Conservation (phyloP, 2,888 invertebrate genomes). For the Leptogaster cylindrica region DNA sequence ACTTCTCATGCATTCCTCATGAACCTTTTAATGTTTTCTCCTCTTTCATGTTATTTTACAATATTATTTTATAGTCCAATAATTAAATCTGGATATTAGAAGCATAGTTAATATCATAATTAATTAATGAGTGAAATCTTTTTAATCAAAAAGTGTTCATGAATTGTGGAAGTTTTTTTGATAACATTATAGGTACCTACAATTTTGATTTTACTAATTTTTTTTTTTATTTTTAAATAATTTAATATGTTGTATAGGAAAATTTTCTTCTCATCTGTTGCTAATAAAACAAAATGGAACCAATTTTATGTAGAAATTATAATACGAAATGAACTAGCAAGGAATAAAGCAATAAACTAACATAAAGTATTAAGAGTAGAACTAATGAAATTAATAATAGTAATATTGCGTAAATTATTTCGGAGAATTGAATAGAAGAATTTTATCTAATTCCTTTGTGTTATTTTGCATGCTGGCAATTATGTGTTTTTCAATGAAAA, state of each 20-base stretch:
- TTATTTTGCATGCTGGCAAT: slow-evolving; percentile 52
- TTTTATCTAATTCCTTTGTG: slow-evolving; percentile 33
- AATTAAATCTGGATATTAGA: too few relatives aligned
- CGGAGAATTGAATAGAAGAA: neutral
- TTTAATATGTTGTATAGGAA: neutral
- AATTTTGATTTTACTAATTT: neutral
- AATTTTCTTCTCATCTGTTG: neutral
- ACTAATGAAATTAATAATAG: slow-evolving; percentile 1
- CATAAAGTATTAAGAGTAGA: slow-evolving; percentile 4
- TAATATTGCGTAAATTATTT: slow-evolving; percentile 3
- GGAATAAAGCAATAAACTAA: neutral
- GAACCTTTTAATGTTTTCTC: too few relatives aligned
- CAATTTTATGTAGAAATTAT: slow-evolving; percentile 1
- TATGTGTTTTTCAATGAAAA: slow-evolving; percentile 41
- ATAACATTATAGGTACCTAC: neutral
- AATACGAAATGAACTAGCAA: neutral
- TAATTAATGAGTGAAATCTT: neutral
- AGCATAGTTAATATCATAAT: too few relatives aligned
- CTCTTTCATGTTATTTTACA: too few relatives aligned
- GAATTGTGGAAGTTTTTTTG: too few relatives aligned
- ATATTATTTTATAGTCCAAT: too few relatives aligned
- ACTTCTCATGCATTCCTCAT: too few relatives aligned
- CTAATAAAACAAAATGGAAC: neutral
- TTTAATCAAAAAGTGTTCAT: neutral
- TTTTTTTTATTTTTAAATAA: neutral